Conservation (phyloP, 2,888 invertebrate species). For the Ctenicera cuprea region DNA sequence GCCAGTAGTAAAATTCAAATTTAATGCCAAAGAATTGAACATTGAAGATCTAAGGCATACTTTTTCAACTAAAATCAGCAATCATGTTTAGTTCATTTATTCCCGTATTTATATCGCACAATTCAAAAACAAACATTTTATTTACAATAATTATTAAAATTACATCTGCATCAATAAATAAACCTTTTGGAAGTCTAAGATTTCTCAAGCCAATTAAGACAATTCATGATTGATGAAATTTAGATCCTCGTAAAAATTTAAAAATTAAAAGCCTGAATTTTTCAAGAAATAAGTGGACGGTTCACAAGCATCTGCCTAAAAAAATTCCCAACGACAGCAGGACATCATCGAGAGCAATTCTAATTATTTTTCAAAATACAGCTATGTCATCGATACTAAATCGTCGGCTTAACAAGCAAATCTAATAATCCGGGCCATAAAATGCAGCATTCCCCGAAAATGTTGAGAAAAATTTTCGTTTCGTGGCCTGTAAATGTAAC, state of each 20-base stretch:
- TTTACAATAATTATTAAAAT: background rate
- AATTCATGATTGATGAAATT: conserved; percentile 17
- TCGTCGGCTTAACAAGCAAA: background rate
- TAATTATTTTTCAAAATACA: conserved; percentile 25
- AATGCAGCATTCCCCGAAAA: conserved; percentile 6
- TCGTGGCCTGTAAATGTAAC: background rate
- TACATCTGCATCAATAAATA: conserved; percentile 6
- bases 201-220: conserved; percentile 9
- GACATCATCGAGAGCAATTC: conserved; percentile 24
- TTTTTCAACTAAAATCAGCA: no score
- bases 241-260: conserved; percentile 2
- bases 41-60: no score
- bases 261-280: background rate
- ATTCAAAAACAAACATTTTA: no score
- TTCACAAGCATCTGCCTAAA: background rate
- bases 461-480: background rate
- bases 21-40: no score
- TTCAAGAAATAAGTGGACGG: no score
- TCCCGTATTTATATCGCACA: no score
- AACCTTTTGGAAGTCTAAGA: background rate
- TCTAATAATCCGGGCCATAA: conserved; percentile 4
- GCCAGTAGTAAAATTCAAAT: no score
- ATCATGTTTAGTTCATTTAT: no score
- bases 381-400: conserved; percentile 2
- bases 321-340: conserved; percentile 21